These are phyloP conservation scores for Solen grandis DNA, from an alignment of 1,140 invertebrate species.

Conservation along the genomic window DNA sequence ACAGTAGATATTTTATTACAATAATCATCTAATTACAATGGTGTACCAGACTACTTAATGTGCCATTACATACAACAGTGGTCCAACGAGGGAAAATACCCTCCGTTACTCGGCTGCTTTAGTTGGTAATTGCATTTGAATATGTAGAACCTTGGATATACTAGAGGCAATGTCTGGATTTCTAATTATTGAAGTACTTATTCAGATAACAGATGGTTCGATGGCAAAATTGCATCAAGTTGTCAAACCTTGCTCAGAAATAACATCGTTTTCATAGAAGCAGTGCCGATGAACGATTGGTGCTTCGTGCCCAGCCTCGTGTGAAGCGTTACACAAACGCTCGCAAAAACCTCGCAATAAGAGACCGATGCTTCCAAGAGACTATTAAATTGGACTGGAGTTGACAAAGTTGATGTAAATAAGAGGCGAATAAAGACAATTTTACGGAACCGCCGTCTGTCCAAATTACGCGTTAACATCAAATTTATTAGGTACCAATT, in stretches of 20 bases:
- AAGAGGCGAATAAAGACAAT: slow-evolving; percentile 51
- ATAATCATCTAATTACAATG: slow-evolving; percentile 9
- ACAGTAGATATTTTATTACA: slow-evolving; percentile 1
- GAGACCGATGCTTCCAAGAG: no score
- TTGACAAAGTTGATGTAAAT: slow-evolving; percentile 37
- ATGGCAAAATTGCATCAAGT: no score
- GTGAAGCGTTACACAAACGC: no score
- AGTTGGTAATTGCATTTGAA: slow-evolving; percentile 31
- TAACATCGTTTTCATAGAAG: no score
- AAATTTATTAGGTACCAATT: slow-evolving; percentile 24
- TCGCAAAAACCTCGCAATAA: no score
- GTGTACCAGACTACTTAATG: slow-evolving; percentile 27
- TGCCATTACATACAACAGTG: slow-evolving; percentile 25
- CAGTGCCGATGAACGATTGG: no score
- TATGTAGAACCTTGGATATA: slow-evolving; percentile 6
- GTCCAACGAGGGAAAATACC: slow-evolving; percentile 26
- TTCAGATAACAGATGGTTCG: slow-evolving; percentile 17
- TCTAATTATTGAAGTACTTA: slow-evolving; percentile 24
- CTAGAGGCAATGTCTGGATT: slow-evolving; percentile 18
- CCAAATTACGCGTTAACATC: slow-evolving; percentile 54
- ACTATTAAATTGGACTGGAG: no score
- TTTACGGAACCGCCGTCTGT: slow-evolving; percentile 34
- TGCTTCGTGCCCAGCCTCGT: no score
- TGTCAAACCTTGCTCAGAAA: no score
- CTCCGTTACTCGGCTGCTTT: slow-evolving; percentile 26